These are phyloP conservation scores for Scartelaos histophorus DNA, from an alignment of 2,113 vertebrate species.

Conservation along the genomic window DNA sequence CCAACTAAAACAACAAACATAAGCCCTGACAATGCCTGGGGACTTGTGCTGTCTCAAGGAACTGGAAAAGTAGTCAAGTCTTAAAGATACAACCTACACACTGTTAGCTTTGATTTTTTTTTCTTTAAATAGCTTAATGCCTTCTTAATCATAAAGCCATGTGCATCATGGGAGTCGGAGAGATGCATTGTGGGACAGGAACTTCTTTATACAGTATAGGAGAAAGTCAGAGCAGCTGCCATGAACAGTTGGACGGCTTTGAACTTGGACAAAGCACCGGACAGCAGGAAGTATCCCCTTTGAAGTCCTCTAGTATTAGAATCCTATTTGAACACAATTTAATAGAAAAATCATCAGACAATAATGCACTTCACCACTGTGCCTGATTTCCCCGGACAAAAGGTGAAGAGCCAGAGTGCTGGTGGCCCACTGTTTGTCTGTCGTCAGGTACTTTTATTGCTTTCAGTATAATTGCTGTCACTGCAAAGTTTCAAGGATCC, in stretches of 20 bases:
- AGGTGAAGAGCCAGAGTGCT: slow-evolving; percentile 30
- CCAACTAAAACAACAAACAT: slow-evolving; percentile 68
- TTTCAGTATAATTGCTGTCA: slow-evolving; percentile 6
- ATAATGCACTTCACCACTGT: slow-evolving; percentile 35
- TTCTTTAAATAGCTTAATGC: slow-evolving; percentile 57
- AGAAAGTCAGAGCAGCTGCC: slow-evolving; percentile 59
- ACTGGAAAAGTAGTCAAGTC: slow-evolving; percentile 43
- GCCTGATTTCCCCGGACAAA: slow-evolving; percentile 55
- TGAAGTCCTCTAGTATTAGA: slow-evolving; percentile 56
- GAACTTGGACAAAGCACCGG: slow-evolving; percentile 50
- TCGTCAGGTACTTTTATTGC: slow-evolving; percentile 24
- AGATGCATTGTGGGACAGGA: slow-evolving; percentile 30
- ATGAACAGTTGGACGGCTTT: slow-evolving; percentile 64
- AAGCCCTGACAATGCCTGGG: slow-evolving; percentile 54
- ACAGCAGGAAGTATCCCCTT: slow-evolving; percentile 70
- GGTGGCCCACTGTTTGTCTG: slow-evolving; percentile 35
- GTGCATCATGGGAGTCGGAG: slow-evolving; percentile 26
- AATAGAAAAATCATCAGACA: slow-evolving; percentile 55
- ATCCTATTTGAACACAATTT: slow-evolving; percentile 45
- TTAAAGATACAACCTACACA: slow-evolving; percentile 49
- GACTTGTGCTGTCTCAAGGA: slow-evolving; percentile 50
- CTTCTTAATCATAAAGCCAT: slow-evolving; percentile 43
- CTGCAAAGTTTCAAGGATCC: not conserved
- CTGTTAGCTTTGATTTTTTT: slow-evolving; percentile 46
- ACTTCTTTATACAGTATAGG: slow-evolving; percentile 45